Conservation (phyloP, 2,113 vertebrate species). For the Semnornis frantzii region DNA sequence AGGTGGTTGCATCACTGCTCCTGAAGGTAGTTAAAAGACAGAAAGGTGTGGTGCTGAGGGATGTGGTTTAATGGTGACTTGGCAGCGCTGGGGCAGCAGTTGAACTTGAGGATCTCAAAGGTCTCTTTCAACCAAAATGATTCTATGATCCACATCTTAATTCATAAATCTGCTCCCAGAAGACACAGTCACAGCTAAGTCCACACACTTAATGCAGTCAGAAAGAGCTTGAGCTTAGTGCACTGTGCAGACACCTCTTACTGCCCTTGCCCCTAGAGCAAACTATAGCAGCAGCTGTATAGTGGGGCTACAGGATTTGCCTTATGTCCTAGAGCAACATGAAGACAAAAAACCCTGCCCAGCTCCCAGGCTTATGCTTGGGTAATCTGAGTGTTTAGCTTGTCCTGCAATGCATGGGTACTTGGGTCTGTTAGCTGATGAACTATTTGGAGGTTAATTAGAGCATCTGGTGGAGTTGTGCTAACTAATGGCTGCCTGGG, state of each 20-base stretch:
- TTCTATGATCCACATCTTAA: neutral
- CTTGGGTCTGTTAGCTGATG: neutral
- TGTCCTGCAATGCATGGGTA: neutral
- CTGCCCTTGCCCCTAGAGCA: neutral
- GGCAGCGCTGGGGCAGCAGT: too few species aligned
- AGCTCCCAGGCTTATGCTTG: neutral
- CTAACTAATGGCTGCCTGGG: neutral
- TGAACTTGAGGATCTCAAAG: too few species aligned
- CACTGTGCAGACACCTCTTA: fast-evolving
- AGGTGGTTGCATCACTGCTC: too few species aligned
- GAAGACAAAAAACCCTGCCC: neutral
- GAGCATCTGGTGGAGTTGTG: neutral
- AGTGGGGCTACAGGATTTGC: neutral
- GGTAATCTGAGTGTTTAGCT: neutral
- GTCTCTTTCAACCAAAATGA: too few species aligned
- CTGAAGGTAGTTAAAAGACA: too few species aligned
- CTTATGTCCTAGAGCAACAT: neutral
- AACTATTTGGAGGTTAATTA: neutral
- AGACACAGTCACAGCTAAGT: neutral
- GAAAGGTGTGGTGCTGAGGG: too few species aligned
- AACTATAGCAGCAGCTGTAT: neutral
- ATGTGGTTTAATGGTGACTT: too few species aligned
- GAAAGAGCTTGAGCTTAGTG: neutral
- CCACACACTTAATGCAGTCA: neutral
- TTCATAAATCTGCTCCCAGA: neutral